Conservation (phyloP, 2,797 vertebrate species). For the Crocodylus rhombifer region DNA sequence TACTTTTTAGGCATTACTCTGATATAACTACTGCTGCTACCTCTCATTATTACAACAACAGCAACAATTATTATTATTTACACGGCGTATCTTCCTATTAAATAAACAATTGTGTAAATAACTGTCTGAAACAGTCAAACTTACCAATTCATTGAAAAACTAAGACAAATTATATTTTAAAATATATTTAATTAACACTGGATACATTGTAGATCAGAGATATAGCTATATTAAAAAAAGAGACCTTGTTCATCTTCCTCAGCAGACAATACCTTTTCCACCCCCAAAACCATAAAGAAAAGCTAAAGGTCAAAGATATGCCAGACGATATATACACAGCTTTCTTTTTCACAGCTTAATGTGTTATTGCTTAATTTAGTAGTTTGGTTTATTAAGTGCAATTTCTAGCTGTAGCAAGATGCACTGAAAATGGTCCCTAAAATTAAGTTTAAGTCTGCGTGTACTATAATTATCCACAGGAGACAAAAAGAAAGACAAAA, state of each 20-base stretch:
- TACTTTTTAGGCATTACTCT: neutral
- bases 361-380: neutral
- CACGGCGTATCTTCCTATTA: neutral
- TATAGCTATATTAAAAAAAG: neutral
- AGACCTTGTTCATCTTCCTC: conserved; percentile 25
- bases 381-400: conserved; percentile 27
- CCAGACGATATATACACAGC: neutral
- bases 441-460: conserved; percentile 31
- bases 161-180: neutral
- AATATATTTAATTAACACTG: neutral
- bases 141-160: neutral
- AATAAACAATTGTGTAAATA: conserved; percentile 3
- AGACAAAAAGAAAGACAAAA: conserved; percentile 25
- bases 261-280: conserved; percentile 26
- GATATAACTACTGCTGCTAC: neutral
- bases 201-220: neutral
- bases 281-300: neutral
- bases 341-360: conserved; percentile 27
- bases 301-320: neutral
- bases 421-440: neutral
- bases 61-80: neutral
- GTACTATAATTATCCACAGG: neutral
- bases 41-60: no score
- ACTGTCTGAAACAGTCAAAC: neutral
- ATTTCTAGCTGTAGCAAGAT: conserved; percentile 29